Percentiles rank a stretch among this genome's conserved stretches.
phyloP scores from a whole-genome alignment of 2,888 invertebrate species.

The Stenoptilia bipunctidactyla region DNA sequence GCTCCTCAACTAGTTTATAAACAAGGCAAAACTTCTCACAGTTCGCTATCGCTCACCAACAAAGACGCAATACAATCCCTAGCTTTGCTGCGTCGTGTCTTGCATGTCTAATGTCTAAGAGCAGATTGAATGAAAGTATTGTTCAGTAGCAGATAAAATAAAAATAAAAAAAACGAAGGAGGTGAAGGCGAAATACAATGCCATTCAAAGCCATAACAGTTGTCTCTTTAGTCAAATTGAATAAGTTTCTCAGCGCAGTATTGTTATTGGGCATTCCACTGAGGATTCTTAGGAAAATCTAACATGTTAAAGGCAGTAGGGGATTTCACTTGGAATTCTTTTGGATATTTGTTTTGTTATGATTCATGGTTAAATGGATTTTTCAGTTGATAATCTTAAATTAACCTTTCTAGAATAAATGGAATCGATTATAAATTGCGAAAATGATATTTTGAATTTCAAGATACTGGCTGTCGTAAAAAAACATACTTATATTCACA shows the following conservation, averaged over 20 bases:
- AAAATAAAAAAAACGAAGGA: slow-evolving; percentile 27
- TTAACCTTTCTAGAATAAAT: no score
- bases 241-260: slow-evolving; percentile 53
- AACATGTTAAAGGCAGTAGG: slow-evolving; percentile 18
- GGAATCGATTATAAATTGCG: no score
- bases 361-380: no score
- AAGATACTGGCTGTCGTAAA: no score
- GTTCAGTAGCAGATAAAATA: slow-evolving; percentile 49
- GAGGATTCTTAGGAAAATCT: slow-evolving; percentile 26
- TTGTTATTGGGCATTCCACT: slow-evolving; percentile 41
- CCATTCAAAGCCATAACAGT: slow-evolving; percentile 49
- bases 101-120: slow-evolving; percentile 45
- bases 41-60: no score
- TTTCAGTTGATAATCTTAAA: no score
- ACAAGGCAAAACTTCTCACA: slow-evolving; percentile 3
- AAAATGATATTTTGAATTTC: no score
- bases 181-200: slow-evolving; percentile 40
- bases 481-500: no score
- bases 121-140: slow-evolving; percentile 61
- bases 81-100: slow-evolving; percentile 48
- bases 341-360: no score
- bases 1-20: no score
- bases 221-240: slow-evolving; percentile 60
- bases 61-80: slow-evolving; percentile 16
- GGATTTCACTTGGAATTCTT: no score